Evolutionary conservation across 2,888 invertebrate genomes (phyloP), one percentile per base, ranked within the genome.

Genomic region (Polymixis lichenea): DNA sequence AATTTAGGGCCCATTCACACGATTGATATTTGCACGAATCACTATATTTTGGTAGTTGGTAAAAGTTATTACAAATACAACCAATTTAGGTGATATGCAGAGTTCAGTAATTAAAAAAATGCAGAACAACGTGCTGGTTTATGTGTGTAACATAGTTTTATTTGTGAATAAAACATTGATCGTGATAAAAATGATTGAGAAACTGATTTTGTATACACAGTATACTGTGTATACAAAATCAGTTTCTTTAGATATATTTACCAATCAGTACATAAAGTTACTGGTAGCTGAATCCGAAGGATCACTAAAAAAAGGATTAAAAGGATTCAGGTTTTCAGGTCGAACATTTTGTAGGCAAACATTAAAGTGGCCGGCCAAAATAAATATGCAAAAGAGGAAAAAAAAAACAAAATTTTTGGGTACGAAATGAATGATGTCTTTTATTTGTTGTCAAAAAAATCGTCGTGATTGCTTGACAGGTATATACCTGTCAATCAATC

Each of bases 1-100:
- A 82, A 65, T 70, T 60, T 68, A 60, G 11, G 25, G 49, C 64
- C 69, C 71, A 71, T 84, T 69, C 69, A 64, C 65, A 83, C 66
- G 46, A 73, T 66, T 69, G 69, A 70, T 76, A 70, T 82, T 76
- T 69, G n/a, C 38, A 62, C 62, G 51, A 64, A 58, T 58, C 67
- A 55, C 56, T 58, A 58, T 32, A 62, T 81, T 82, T 80, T 80
- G 60, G 82, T 58, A 13, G 70, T 70, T 55, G 53, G 49, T 32
- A 28, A 58, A 69, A 77, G 51, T 62, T 82, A 51, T 75, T 68
- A 68, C 43, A 43, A 19, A n/a, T 19, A 28, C 32, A 66, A 13
- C 28, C 65, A 61, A 80, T 78, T 77, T 78, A 49, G 58, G 28
- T 49, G 64, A 66, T 25, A 17, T 43, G 25, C 43, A 67, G 43